A percentile compares a stretch with the other conserved stretches of the same genome.
phyloP scores from a whole-genome alignment of 2,113 vertebrate species.

The human (Homo sapiens) region DNA sequence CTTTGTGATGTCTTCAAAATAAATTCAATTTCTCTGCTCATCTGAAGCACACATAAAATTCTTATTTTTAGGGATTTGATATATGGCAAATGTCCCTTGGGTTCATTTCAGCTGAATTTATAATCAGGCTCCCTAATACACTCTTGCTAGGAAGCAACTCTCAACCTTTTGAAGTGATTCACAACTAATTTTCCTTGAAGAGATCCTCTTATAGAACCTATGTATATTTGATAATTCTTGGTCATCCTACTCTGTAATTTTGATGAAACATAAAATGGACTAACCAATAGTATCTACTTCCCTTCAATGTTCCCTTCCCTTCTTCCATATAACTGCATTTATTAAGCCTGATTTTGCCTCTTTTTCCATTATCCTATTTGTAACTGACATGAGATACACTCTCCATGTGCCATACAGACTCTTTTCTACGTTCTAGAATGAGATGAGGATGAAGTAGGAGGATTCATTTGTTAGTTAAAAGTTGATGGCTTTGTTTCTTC shows the following conservation, averaged over 20 bases:
- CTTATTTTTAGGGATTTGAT: constrained; percentile 40
- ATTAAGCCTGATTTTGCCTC: background rate
- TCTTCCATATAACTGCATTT: background rate
- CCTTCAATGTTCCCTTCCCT: background rate
- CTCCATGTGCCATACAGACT: background rate
- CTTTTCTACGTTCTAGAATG: background rate
- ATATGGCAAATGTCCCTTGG: constrained; percentile 44
- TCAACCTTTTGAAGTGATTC: constrained; percentile 59
- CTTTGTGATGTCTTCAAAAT: constrained; percentile 40
- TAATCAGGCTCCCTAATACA: constrained; percentile 51
- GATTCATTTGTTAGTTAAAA: background rate
- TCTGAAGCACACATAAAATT: constrained; percentile 16
- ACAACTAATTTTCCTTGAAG: constrained; percentile 32
- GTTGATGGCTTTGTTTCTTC: background rate
- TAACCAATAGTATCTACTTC: background rate
- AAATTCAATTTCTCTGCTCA: constrained; percentile 28
- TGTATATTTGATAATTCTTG: constrained; percentile 43
- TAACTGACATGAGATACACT: background rate
- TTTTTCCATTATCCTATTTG: background rate
- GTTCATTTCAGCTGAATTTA: constrained; percentile 66
- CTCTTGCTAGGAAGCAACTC: constrained; percentile 10
- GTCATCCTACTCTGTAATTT: background rate
- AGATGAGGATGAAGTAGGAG: background rate
- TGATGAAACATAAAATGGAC: constrained; percentile 15
- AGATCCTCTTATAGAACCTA: background rate